Conservation (phyloP, 2,113 vertebrate genomes). For the Regulus satrapa region DNA sequence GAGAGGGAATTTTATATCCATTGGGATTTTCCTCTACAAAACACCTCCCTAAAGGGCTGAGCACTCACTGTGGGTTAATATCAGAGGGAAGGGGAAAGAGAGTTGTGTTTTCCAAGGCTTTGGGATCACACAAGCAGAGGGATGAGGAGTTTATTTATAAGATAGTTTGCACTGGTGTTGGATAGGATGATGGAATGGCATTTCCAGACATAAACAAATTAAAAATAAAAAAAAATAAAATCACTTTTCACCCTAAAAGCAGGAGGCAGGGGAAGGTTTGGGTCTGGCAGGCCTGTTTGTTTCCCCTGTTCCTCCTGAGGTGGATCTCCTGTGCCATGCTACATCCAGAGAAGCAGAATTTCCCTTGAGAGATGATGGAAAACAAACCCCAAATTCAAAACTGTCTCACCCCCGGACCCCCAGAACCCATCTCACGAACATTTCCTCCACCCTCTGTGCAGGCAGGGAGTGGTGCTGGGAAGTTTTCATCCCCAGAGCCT, state of each 20-base stretch:
- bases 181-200: not conserved
- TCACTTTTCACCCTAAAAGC: not conserved
- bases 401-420: accelerated
- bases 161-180: accelerated
- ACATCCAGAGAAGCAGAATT: not conserved
- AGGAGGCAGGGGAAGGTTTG: not conserved
- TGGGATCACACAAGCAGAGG: not conserved
- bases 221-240: too few species aligned
- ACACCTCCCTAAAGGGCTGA: not conserved
- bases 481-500: not conserved
- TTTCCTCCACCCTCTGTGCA: not conserved
- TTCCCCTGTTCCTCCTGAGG: not conserved
- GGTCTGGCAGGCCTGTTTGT: too few species aligned
- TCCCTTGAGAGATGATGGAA: not conserved
- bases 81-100: not conserved
- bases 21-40: not conserved
- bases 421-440: accelerated
- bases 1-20: not conserved
- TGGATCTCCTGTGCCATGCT: not conserved
- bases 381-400: not conserved
- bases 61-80: not conserved
- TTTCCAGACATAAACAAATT: not conserved
- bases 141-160: not conserved
- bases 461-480: not conserved
- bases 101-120: not conserved